Evolutionary conservation across 2,888 invertebrate species (phyloP), one percentile per base, ranked within the genome.

Genomic region (Epinotia brunnichana): DNA sequence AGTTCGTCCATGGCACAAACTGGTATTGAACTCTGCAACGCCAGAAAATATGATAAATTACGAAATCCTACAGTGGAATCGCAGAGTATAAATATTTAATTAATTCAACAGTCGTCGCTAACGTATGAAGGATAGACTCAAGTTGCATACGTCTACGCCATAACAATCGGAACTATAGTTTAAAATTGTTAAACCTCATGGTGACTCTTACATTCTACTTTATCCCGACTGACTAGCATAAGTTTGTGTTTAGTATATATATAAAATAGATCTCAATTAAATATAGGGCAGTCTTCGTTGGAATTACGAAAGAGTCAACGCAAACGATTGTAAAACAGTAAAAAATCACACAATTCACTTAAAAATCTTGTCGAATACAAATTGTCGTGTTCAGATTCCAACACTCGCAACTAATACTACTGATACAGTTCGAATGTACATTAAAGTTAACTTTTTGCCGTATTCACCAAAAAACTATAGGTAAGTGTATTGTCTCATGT

Each of bases 221-320:
- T 81, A 80, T 77, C 81, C 83, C 77, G 82, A 85, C 87, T 86
- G 88, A 90, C 91, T 91, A 91, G 88, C 83, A 86, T 87, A 89
- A 85, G 85, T 89, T 87, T 89, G 89, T 90, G 90, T 87, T 90
- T 92, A 92, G 86, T 87, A 89, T 90, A 91, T 80, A 79, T 91
- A 92, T 89, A 92, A 92, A 92, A 92, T 92, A 92, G 89, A 90
- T 91, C 85, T 91, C 90, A 91, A 91, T 91, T 92, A 92, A 91
- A 88, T 90, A 90, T 92, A 92, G 91, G 92, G 91, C 92, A 93
- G 92, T 92, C 92, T 92, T 92, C 85, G 89, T 91, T 92, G 92
- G 91, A 91, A 88, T 90, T 90, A 90, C 90, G 90, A 90, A 88
- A 90, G 86, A 84, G 84, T 87, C 83, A 90, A 90, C 87, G 80